phyloP scores from a whole-genome alignment of 2,797 vertebrate genomes.

The Echiichthys vipera region DNA sequence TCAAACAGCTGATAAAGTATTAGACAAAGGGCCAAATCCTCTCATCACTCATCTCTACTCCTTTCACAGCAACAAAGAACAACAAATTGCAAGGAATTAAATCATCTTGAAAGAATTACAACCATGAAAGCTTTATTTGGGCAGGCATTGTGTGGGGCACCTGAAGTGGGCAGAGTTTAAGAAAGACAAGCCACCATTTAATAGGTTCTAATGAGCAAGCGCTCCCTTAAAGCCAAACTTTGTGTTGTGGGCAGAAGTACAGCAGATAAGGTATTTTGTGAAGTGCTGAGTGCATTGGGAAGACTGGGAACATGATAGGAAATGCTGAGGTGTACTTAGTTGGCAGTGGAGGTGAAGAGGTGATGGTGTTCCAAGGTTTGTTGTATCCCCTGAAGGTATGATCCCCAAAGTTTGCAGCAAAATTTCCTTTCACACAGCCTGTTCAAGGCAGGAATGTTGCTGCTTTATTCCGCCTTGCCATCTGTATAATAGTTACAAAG shows the following conservation, averaged over 20 bases:
- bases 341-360: constrained; percentile 43
- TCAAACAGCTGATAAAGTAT: not conserved
- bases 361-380: constrained; percentile 36
- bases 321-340: constrained; percentile 30
- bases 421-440: too few species aligned
- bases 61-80: not conserved
- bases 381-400: constrained; percentile 23
- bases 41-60: not conserved
- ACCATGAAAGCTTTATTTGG: not conserved
- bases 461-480: too few species aligned
- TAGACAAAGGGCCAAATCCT: not conserved
- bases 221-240: constrained; percentile 19
- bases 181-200: not conserved
- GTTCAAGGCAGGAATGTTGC: too few species aligned
- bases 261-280: constrained; percentile 17
- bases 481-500: too few species aligned
- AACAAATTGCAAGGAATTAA: not conserved
- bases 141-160: not conserved
- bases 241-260: constrained; percentile 33
- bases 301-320: constrained; percentile 30
- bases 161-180: constrained; percentile 4
- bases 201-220: constrained; percentile 12
- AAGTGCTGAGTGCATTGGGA: constrained; percentile 19
- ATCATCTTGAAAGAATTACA: not conserved
- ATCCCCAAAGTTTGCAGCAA: constrained; percentile 23